phyloP scores from a whole-genome alignment of 1,140 invertebrate genomes.

The Leptinotarsa defecta region DNA sequence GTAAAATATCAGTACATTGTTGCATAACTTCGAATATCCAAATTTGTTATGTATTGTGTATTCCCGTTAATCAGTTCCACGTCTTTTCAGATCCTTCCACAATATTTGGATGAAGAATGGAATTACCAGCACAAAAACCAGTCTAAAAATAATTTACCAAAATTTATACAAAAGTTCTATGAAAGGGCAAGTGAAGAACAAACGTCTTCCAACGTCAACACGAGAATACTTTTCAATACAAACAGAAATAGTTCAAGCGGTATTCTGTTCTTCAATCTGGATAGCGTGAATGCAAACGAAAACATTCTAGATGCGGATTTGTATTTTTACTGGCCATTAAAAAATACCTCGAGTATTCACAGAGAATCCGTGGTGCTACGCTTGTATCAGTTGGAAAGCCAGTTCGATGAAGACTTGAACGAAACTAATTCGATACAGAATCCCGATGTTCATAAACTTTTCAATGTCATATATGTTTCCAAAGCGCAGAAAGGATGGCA shows the following conservation, averaged over 20 bases:
- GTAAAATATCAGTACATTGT: no score
- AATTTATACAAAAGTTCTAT: conserved; percentile 40
- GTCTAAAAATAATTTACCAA: conserved; percentile 34
- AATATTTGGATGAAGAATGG: conserved; percentile 43
- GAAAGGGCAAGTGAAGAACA: conserved; percentile 25
- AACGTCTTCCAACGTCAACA: conserved; percentile 25
- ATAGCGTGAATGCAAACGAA: conserved; percentile 31
- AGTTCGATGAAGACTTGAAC: conserved; percentile 33
- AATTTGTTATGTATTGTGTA: no score
- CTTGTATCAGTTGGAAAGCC: conserved; percentile 41
- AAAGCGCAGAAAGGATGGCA: conserved; percentile 49
- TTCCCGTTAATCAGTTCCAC: background rate
- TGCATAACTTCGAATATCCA: no score
- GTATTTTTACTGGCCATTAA: conserved; percentile 46
- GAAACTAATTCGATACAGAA: conserved; percentile 40
- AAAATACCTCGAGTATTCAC: conserved; percentile 40
- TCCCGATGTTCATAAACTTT: conserved; percentile 49
- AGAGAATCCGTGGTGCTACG: conserved; percentile 41
- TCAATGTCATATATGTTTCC: conserved; percentile 50
- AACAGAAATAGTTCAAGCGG: conserved; percentile 33
- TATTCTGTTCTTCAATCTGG: conserved; percentile 47
- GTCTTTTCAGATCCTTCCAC: background rate
- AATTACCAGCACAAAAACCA: conserved; percentile 33
- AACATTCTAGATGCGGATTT: conserved; percentile 43
- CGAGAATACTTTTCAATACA: conserved; percentile 39